phyloP scores from a whole-genome alignment of 2,888 invertebrate genomes.

The Eupithecia abbreviata region DNA sequence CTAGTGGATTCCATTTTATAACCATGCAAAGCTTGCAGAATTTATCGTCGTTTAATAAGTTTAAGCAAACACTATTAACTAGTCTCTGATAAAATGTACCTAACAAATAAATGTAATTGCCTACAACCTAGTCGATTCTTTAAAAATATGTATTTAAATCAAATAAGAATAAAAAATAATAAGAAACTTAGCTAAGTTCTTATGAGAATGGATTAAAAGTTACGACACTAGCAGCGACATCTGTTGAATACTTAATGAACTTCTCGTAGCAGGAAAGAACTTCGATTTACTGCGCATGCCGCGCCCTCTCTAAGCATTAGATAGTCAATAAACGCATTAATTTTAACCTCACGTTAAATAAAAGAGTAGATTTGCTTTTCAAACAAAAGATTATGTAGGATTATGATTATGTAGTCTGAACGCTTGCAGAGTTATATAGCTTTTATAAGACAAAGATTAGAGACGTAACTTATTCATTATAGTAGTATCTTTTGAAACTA shows the following conservation, averaged over 20 bases:
- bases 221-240: constrained; percentile 43
- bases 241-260: constrained; percentile 42
- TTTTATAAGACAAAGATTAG: not conserved
- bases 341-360: not conserved
- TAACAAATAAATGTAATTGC: not conserved
- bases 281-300: constrained; percentile 9
- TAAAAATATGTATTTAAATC: not conserved
- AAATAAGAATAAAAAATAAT: not conserved
- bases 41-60: not conserved
- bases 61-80: too few relatives aligned
- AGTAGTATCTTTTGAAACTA: too few relatives aligned
- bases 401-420: not conserved
- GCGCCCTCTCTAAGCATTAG: not conserved
- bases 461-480: too few relatives aligned
- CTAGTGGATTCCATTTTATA: constrained; percentile 68
- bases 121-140: not conserved
- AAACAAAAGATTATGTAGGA: too few relatives aligned
- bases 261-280: constrained; percentile 22
- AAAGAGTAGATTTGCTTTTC: not conserved
- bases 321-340: not conserved
- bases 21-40: constrained; percentile 56
- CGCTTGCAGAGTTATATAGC: not conserved
- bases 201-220: not conserved
- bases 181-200: not conserved
- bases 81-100: not conserved